phyloP scores from a whole-genome alignment of 1,140 invertebrate species.

The Trissolcus basalis region DNA sequence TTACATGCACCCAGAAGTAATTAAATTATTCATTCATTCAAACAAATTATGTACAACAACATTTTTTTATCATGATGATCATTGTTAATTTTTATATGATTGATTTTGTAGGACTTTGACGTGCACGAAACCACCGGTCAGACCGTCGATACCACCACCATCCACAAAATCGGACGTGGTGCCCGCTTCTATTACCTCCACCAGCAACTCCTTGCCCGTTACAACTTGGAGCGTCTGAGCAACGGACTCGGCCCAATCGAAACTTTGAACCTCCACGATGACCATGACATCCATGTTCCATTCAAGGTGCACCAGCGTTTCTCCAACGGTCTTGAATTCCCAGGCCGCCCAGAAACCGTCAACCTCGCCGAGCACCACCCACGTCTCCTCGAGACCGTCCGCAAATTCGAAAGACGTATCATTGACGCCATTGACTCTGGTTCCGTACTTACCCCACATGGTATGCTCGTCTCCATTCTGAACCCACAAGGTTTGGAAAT shows the following conservation, averaged over 20 bases:
- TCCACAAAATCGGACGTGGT: constrained; percentile 63
- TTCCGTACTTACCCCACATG: constrained; percentile 76
- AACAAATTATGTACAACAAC: no score
- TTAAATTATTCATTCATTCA: no score
- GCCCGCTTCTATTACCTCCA: constrained; percentile 75
- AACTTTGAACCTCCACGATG: constrained; percentile 67
- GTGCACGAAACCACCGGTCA: constrained; percentile 12
- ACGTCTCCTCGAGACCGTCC: constrained; percentile 71
- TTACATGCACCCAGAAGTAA: constrained; percentile 74
- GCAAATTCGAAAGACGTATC: constrained; percentile 79
- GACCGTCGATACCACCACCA: constrained; percentile 19
- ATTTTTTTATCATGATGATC: not conserved
- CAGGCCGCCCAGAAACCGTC: constrained; percentile 77
- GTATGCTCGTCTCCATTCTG: constrained; percentile 68
- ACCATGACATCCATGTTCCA: constrained; percentile 77
- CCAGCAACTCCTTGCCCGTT: constrained; percentile 76
- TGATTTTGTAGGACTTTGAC: constrained; percentile 17
- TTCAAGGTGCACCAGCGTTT: constrained; percentile 80
- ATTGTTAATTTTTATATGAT: not conserved
- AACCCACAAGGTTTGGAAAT: constrained; percentile 74
- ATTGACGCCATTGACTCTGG: constrained; percentile 81
- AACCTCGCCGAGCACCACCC: constrained; percentile 75
- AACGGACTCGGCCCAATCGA: constrained; percentile 73
- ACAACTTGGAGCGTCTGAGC: constrained; percentile 75
- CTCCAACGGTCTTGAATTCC: constrained; percentile 80